Base-by-base conservation (phyloP, 2,113 vertebrate genomes). In the Glaucidium brasilianum region DNA sequence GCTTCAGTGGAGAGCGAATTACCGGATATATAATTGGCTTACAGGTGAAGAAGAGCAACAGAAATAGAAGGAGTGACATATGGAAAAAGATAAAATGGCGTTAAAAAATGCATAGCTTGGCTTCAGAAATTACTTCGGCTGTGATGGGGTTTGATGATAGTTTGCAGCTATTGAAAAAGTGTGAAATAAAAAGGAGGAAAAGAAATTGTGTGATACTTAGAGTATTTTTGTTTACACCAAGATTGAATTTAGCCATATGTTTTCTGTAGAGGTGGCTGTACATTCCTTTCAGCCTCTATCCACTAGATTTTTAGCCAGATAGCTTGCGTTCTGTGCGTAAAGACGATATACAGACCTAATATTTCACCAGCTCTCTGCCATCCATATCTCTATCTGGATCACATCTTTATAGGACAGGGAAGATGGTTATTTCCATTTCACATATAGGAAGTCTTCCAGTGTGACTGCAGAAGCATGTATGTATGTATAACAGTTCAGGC, bases 191-290 rank as follows among this genome's bases (percentile, higher is more conserved):
- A 91, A 91, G 55, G 63, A 92, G 86, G 37, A 47, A 76, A 92
- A 85, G 78, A 96, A 78, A 37, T 35, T 4, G 76, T 95, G 95
- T 85, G 91, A 95, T 95, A 64, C 77, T 91, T 76, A 9, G 58
- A 92, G 91, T 96, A 84, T 96, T 97, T 95, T 95, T 97, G 95
- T 97, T 97, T 96, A 96, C 82, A 95, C 23, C 50, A 63, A 84
- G 96, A 68, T 11, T 96, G 94, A 96, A 91, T 93, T 78, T 43
- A 86, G 90, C 91, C 92, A 64, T 97, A 97, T 96, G 95, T 64
- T 96, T 96, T 96, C 72, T 88, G 68, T 72, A 96, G 88, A 86
- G 83, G 85, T 97, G 79, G 50, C 75, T 93, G 75, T 63, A 92
- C 30, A 20, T 86, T 92, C 47, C 26, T 85, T 90, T 77, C 59